Percentiles rank a stretch among this genome's conserved stretches.
These are phyloP conservation scores for Chromobotia macracanthus DNA, from an alignment of 2,797 vertebrate species.

Conservation along the genomic window DNA sequence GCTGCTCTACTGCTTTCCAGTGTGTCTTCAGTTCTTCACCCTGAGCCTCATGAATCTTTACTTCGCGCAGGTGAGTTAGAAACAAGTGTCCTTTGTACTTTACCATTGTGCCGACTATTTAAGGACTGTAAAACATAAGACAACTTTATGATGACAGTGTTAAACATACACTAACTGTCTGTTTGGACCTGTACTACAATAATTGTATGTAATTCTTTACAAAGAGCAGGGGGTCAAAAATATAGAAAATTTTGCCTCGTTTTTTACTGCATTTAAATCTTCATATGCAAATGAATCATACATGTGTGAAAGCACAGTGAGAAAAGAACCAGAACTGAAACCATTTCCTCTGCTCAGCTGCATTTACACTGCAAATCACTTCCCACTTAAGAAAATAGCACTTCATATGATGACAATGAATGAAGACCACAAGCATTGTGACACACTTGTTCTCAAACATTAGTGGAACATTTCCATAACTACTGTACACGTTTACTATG, in stretches of 20 bases:
- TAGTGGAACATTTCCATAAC: too few species aligned
- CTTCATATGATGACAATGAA: background rate
- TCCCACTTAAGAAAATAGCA: background rate
- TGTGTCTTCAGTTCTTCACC: conserved; percentile 98
- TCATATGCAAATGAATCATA: conserved; percentile 34
- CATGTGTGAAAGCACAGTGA: background rate
- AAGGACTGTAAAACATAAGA: background rate
- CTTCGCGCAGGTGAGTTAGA: conserved; percentile 87
- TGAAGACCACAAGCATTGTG: background rate
- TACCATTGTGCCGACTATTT: background rate
- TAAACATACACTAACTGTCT: background rate
- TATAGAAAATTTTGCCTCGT: conserved; percentile 1
- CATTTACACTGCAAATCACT: background rate
- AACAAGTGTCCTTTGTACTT: conserved; percentile 11
- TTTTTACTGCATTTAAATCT: background rate
- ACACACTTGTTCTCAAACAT: background rate
- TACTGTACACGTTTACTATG: too few species aligned
- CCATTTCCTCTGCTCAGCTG: background rate
- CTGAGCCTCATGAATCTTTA: conserved; percentile 96
- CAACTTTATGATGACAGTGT: background rate
- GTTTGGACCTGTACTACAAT: too few species aligned
- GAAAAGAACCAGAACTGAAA: conserved; percentile 29
- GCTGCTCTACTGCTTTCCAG: conserved; percentile 96
- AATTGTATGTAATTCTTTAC: too few species aligned
- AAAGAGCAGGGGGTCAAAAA: background rate